Base-by-base conservation (phyloP, 2,888 invertebrate species). In the Heliothis peltigera region DNA sequence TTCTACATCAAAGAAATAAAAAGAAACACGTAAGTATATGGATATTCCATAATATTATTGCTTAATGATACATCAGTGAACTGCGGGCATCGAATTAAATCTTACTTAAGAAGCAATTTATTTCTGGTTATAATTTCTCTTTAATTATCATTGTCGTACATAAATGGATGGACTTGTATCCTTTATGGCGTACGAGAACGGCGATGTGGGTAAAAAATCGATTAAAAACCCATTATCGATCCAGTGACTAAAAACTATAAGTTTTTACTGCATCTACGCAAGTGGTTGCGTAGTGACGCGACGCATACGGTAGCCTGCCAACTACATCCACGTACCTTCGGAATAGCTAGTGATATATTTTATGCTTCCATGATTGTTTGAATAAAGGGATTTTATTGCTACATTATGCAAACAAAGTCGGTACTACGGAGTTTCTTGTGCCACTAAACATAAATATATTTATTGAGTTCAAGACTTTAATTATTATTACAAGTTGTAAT, bases 201-300 rank as follows among this genome's bases (percentile, higher is more conserved):
- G 32, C 67, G 69, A 68, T 53, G 62, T 57, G 48, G 44, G 71
- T 66, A 84, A 81, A 81, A 83, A 85, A 80, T 78, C 84, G 79
- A 87, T 88, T 88, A 88, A 82, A 86, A 84, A 77, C 69, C 63
- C 83, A 84, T 88, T 83, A 86, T 83, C 77, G 79, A 84, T 83
- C 68, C 57, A 67, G 57, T 65, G 75, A 69, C 77, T 76, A 81
- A 75, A 75, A 79, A 77, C 74, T 72, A 67, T 67, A 49, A 51
- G 79, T 81, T 84, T 84, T 84, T 82, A 69, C 68, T 22, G 60
- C 51, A 46, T 64, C 75, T 77, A 75, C 75, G 77, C 77, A 75
- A 67, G 52, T 64, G 55, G 21, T 67, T 72, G 75, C 67, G 64
- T 67, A 61, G 44, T 18, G 35, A 51, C 28, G 39, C 47, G n/a